A percentile compares a stretch with the other conserved stretches of the same genome.
These are phyloP conservation scores for Parascotia fuliginaria DNA, from an alignment of 2,888 invertebrate species.

Conservation along the genomic window DNA sequence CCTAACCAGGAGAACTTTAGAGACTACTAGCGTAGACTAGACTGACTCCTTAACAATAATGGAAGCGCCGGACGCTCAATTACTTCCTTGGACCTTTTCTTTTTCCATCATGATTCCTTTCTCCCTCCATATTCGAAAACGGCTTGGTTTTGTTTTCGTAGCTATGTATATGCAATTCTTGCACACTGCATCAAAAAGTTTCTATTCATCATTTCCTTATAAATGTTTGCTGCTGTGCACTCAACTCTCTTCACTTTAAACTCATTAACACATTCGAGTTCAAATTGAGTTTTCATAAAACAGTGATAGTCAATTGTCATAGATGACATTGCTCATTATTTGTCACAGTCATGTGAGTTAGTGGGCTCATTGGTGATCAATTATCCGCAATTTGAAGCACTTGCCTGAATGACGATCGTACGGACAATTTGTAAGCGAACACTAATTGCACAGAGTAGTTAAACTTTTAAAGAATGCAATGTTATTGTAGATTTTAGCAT, in stretches of 20 bases:
- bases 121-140: no score
- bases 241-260: slow-evolving; percentile 17
- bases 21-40: no score
- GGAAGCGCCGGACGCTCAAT: no score
- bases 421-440: slow-evolving; percentile 62
- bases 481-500: slow-evolving; percentile 51
- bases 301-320: slow-evolving; percentile 43
- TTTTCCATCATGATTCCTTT: no score
- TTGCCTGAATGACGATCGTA: slow-evolving; percentile 64
- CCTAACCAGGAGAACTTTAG: no score
- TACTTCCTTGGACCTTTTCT: no score
- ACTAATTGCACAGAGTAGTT: slow-evolving; percentile 76
- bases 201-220: no score
- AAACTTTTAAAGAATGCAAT: slow-evolving; percentile 57
- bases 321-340: slow-evolving; percentile 52
- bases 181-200: no score
- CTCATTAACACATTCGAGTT: slow-evolving; percentile 34
- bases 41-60: no score
- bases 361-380: slow-evolving; percentile 73
- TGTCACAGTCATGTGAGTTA: slow-evolving; percentile 66
- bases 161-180: no score
- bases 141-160: no score
- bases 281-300: slow-evolving; percentile 25
- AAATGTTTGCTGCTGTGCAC: no score
- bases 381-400: slow-evolving; percentile 79